Evolutionary conservation across 2,797 vertebrate species (phyloP).

Genomic region (Phalloptychus januarius): DNA sequence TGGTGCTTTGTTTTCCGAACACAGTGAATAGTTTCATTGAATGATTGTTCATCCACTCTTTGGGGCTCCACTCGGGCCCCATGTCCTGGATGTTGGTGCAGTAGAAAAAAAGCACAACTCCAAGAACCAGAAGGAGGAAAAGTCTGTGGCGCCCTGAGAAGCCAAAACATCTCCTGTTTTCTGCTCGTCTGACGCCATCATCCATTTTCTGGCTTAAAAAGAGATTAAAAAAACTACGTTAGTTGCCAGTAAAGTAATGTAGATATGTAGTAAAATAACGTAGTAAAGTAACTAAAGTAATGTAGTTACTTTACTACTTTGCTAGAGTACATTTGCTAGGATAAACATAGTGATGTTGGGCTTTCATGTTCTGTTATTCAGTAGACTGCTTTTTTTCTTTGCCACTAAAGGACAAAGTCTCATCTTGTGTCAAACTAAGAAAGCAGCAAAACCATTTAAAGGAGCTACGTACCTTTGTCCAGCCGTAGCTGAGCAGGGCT

Average conservation of each 20-base stretch:
- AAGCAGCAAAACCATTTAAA: background rate
- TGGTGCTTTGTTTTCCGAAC: accelerated
- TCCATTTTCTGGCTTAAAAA: constrained; percentile 11
- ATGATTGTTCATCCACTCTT: background rate
- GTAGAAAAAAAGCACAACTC: constrained; percentile 27
- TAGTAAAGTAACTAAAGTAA: no score
- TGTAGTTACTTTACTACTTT: no score
- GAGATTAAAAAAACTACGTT: constrained; percentile 3
- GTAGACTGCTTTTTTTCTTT: background rate
- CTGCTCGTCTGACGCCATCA: background rate
- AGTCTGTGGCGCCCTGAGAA: constrained; percentile 42
- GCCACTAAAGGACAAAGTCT: background rate
- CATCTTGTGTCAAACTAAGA: no score
- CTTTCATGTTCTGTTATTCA: background rate
- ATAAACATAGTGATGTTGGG: background rate
- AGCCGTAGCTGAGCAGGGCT: background rate
- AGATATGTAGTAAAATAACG: no score
- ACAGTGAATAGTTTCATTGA: background rate
- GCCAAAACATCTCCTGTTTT: accelerated
- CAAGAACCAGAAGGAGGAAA: constrained; percentile 35
- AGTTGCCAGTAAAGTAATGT: no score
- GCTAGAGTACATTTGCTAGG: background rate
- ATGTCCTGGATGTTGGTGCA: background rate
- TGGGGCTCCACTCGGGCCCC: background rate
- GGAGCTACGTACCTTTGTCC: constrained; percentile 22